Conservation (phyloP, 1,140 invertebrate species). For the Daktulosphaira vitifoliae region DNA sequence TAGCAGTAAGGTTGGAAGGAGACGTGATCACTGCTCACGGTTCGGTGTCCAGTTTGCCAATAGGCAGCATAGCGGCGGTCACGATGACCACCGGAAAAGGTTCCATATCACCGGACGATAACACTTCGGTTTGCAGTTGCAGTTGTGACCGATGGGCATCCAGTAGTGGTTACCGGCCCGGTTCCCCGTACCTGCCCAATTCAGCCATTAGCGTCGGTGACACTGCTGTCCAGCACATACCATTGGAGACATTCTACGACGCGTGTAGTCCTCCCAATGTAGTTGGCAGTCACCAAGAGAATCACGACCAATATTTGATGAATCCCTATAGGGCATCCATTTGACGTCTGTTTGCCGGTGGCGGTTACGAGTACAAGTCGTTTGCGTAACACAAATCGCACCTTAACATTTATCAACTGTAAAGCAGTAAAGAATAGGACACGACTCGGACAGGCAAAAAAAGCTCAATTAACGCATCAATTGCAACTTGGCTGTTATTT, state of each 20-base stretch:
- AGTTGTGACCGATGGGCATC: neutral
- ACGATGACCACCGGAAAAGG: neutral
- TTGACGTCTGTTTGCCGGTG: slow-evolving; percentile 9
- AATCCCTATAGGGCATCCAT: too few relatives aligned
- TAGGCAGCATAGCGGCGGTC: slow-evolving; percentile 38
- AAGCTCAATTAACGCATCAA: too few relatives aligned
- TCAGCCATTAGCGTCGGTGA: neutral
- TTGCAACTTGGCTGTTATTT: too few relatives aligned
- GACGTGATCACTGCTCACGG: slow-evolving; percentile 89
- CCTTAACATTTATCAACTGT: too few relatives aligned
- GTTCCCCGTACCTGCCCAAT: slow-evolving; percentile 1
- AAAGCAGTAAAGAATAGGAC: too few relatives aligned
- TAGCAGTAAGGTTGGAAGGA: slow-evolving; percentile 83
- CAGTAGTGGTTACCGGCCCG: slow-evolving; percentile 4
- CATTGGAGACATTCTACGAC: slow-evolving; percentile 12
- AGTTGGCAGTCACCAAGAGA: neutral
- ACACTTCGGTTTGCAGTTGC: slow-evolving; percentile 23
- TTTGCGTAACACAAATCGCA: neutral
- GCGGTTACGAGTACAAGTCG: neutral
- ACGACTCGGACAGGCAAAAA: too few relatives aligned
- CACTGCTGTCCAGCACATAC: neutral
- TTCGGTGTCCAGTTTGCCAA: slow-evolving; percentile 65
- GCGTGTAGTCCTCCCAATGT: neutral
- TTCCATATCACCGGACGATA: neutral
- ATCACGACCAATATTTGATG: too few relatives aligned